These are phyloP conservation scores for Nebria brevicollis DNA, from an alignment of 2,888 invertebrate species.

Conservation along the genomic window DNA sequence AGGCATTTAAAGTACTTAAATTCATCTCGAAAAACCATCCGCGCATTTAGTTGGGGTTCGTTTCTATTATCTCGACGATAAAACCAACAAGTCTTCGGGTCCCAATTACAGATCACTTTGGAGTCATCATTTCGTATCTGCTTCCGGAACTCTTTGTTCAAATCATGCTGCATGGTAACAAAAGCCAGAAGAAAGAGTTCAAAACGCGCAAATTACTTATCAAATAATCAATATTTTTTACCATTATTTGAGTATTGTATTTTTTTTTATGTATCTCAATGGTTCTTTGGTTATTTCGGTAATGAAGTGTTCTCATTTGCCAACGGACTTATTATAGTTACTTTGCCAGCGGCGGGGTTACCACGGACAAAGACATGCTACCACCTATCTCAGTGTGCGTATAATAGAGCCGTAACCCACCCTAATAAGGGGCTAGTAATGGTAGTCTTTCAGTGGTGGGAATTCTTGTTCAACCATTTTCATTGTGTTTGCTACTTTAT, in stretches of 20 bases:
- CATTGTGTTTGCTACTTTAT: conserved; percentile 53
- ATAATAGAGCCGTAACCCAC: conserved; percentile 58
- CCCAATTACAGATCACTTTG: conserved; percentile 44
- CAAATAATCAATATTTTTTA: neutral
- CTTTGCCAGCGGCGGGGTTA: conserved; percentile 53
- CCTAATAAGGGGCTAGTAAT: conserved; percentile 60
- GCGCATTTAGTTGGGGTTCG: conserved; percentile 11
- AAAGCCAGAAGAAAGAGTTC: neutral
- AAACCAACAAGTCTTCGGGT: conserved; percentile 41
- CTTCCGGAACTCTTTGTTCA: conserved; percentile 42
- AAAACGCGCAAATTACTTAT: neutral
- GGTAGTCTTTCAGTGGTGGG: conserved; percentile 59
- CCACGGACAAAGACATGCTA: conserved; percentile 53
- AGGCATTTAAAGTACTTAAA: conserved; percentile 25
- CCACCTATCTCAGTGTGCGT: conserved; percentile 54
- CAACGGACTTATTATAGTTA: conserved; percentile 53
- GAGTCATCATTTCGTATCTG: conserved; percentile 41
- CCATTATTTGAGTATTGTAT: no score
- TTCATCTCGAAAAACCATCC: conserved; percentile 6
- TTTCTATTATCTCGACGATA: conserved; percentile 42
- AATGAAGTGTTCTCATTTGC: conserved; percentile 56
- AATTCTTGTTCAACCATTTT: conserved; percentile 60
- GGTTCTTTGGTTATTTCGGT: conserved; percentile 46
- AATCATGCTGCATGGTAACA: conserved; percentile 6
- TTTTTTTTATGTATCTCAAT: neutral